Percentiles rank a stretch among this genome's conserved stretches.
Evolutionary conservation across 2,888 invertebrate species (phyloP).

Genomic region (Pachliopta kotzebuea): DNA sequence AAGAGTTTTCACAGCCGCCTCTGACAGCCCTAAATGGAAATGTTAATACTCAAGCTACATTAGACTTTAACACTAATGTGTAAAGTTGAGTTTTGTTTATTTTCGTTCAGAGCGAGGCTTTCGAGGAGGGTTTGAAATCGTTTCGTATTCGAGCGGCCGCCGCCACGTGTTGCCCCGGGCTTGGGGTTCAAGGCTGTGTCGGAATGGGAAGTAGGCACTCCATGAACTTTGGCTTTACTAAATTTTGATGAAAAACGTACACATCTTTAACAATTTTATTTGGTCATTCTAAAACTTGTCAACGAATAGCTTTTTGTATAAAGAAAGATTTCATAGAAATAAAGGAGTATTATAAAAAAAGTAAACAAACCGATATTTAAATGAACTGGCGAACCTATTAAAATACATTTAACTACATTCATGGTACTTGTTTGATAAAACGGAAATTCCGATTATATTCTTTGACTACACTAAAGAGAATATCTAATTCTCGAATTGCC

Average conservation of each 20-base stretch:
- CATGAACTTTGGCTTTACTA: slow-evolving; percentile 32
- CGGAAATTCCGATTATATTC: no score
- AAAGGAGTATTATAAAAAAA: neutral
- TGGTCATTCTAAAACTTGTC: neutral
- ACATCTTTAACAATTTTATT: neutral
- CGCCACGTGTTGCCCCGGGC: slow-evolving; percentile 65
- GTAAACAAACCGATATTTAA: no score
- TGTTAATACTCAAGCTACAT: slow-evolving; percentile 42
- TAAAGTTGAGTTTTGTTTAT: slow-evolving; percentile 53
- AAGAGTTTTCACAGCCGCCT: slow-evolving; percentile 30
- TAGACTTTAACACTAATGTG: slow-evolving; percentile 43
- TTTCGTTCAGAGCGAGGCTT: slow-evolving; percentile 44
- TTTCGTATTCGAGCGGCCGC: slow-evolving; percentile 60
- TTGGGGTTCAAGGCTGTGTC: slow-evolving; percentile 62
- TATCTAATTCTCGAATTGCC: no score
- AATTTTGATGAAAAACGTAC: neutral
- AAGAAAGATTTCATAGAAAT: neutral
- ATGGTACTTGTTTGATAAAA: no score
- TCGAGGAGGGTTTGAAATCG: slow-evolving; percentile 56
- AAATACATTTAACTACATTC: no score
- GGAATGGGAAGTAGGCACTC: slow-evolving; percentile 44
- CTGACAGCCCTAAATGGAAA: slow-evolving; percentile 40
- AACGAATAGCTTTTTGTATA: no score
- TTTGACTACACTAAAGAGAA: no score
- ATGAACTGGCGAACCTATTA: no score